Base-by-base conservation (phyloP, 2,113 vertebrate genomes). In the Bos indicus region DNA sequence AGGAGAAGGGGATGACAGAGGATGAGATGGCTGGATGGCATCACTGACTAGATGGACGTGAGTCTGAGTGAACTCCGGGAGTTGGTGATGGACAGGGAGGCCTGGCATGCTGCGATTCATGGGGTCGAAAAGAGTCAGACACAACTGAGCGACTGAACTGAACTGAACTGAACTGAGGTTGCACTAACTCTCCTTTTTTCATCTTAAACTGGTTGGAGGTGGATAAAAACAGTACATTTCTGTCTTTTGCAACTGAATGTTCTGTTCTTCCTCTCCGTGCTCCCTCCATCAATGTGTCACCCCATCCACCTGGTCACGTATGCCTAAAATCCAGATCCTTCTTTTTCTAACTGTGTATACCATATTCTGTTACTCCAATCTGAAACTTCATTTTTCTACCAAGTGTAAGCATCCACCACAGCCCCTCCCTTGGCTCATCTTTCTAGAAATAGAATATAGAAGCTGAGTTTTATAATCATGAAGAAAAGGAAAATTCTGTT, bases 401-500 rank as follows among this genome's bases (percentile, higher is more conserved):
- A 52, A 40, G 43, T 3, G 26, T 81, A 93, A 92, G 23, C 7
- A 81, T 91, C 28, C 40, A 40, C 4, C 11, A 48, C 96, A 52
- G 19, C 15, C n/a, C 36, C 23, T 90, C 62, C 17, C 59, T 56
- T 88, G n/a, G 46, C 36, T 95, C 26, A 46, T 82, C 56, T 85
- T 93, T 57, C 86, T 92, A 28, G 26, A 93, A 92, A 51, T 80
- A 94, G 3, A 57, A 25, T 64, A 91, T 67, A 62, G 83, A 67
- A 97, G 43, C 36, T 74, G 23, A 33, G 26, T 89, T 95, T 96
- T 85, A 2, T 86, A 85, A 91, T 87, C 57, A 84, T 23, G 6
- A 62, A 89, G 60, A 87, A 88, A 96, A 90, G 77, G 46, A 46
- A 86, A 93, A 74, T 88, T 94, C 46, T 88, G 57, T 71, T 92